A percentile compares a stretch with the other conserved stretches of the same genome.
phyloP scores from a whole-genome alignment of 2,797 vertebrate genomes.

The Acrossocheilus wenchowensis region DNA sequence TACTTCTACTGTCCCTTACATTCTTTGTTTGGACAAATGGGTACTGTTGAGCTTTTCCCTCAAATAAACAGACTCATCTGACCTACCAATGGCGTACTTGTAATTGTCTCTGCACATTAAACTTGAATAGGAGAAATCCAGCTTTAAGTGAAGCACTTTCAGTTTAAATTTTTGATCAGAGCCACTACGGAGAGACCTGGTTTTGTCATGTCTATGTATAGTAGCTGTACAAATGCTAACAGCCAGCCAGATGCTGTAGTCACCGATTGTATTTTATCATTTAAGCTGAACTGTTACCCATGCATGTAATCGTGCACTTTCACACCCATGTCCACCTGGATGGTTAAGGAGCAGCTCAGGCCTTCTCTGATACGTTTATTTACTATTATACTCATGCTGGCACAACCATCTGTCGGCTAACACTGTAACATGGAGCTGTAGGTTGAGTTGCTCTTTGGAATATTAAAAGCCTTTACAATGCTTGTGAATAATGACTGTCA shows the following conservation, averaged over 20 bases:
- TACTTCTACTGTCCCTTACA: background rate
- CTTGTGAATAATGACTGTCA: constrained; percentile 30
- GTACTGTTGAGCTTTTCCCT: background rate
- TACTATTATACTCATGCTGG: constrained; percentile 53
- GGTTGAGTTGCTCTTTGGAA: constrained; percentile 41
- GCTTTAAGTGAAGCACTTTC: constrained; percentile 15
- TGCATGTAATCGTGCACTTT: constrained; percentile 31
- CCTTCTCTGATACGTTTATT: constrained; percentile 45
- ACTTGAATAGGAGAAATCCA: background rate
- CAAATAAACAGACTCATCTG: background rate
- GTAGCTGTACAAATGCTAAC: background rate
- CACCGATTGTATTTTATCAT: background rate
- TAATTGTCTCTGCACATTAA: background rate
- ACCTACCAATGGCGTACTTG: background rate
- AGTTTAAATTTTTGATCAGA: background rate
- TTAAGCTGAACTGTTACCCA: background rate
- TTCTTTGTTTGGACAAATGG: background rate
- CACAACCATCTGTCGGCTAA: constrained; percentile 49
- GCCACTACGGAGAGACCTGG: background rate
- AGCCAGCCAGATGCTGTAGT: constrained; percentile 1
- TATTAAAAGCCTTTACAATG: constrained; percentile 51
- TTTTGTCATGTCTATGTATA: background rate
- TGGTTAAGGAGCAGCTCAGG: constrained; percentile 40
- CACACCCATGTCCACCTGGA: constrained; percentile 44
- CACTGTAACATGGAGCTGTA: constrained; percentile 34